A percentile compares a stretch with the other conserved stretches of the same genome.
Conservation (phyloP, 2,888 invertebrate genomes). For the Torymus aiolomorphi region DNA sequence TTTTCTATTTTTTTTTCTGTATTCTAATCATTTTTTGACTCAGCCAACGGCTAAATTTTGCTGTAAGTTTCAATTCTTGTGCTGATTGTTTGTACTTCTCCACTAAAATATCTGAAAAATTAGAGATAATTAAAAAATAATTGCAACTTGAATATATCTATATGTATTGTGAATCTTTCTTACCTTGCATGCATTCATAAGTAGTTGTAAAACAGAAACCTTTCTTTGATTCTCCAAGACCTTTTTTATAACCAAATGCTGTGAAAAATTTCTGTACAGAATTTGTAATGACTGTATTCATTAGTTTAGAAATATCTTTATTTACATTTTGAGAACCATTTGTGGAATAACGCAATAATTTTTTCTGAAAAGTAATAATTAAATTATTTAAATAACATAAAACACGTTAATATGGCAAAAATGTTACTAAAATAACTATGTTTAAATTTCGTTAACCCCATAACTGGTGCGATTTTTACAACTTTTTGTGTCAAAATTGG, state of each 20-base stretch:
- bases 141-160: not conserved
- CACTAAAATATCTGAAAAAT: conserved; percentile 28
- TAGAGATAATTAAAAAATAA: not conserved
- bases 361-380: conserved; percentile 27
- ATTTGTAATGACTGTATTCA: not conserved
- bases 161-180: not conserved
- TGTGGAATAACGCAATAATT: not conserved
- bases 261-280: not conserved
- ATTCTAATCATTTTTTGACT: not conserved
- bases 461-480: too few species aligned
- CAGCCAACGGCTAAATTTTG: conserved; percentile 27
- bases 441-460: too few species aligned
- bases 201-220: conserved; percentile 30
- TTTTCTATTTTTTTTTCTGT: too few species aligned
- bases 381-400: not conserved
- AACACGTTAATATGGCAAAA: too few species aligned
- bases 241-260: not conserved
- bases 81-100: conserved; percentile 22
- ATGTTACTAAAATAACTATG: too few species aligned
- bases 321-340: not conserved
- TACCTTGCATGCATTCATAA: conserved; percentile 26
- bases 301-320: conserved; percentile 9
- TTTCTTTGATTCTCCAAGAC: not conserved
- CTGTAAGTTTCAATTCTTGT: not conserved
- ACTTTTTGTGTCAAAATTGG: too few species aligned